Conservation (phyloP, 2,113 vertebrate species). For the Gadus chalcogrammus region DNA sequence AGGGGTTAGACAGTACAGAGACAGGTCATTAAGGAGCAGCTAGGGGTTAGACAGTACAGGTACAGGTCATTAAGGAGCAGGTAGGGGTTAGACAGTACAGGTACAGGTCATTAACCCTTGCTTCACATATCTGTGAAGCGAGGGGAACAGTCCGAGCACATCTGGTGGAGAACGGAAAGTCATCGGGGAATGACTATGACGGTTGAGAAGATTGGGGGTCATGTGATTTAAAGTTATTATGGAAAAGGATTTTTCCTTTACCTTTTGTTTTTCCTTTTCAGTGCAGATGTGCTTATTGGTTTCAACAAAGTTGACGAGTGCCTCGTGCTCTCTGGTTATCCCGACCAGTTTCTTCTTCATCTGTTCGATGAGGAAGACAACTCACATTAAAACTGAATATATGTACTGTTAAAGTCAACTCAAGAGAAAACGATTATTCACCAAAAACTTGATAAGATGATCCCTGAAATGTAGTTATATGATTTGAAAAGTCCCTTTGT, state of each 20-base stretch:
- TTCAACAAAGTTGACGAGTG: constrained; percentile 80
- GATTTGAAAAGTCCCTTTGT: too few species aligned
- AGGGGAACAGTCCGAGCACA: too few species aligned
- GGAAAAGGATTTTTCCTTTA: constrained; percentile 21
- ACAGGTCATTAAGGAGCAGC: too few species aligned
- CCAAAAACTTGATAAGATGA: neutral
- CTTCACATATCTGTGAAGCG: too few species aligned
- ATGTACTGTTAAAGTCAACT: neutral
- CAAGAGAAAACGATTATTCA: neutral
- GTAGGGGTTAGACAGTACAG: too few species aligned
- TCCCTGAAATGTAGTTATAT: too few species aligned
- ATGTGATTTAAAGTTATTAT: neutral
- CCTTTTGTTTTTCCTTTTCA: constrained; percentile 83
- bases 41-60: too few species aligned
- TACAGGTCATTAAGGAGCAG: too few species aligned
- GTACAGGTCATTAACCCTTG: too few species aligned
- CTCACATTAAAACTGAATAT: neutral
- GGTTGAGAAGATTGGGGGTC: neutral
- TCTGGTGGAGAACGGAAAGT: neutral
- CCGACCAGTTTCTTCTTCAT: constrained; percentile 80
- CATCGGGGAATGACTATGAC: too few species aligned
- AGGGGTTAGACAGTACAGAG: too few species aligned
- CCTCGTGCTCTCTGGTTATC: constrained; percentile 80
- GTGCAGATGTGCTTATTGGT: constrained; percentile 76
- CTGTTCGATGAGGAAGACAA: constrained; percentile 48